Evolutionary conservation across 2,113 vertebrate genomes (phyloP).

Genomic region (Nesospiza acunhae): DNA sequence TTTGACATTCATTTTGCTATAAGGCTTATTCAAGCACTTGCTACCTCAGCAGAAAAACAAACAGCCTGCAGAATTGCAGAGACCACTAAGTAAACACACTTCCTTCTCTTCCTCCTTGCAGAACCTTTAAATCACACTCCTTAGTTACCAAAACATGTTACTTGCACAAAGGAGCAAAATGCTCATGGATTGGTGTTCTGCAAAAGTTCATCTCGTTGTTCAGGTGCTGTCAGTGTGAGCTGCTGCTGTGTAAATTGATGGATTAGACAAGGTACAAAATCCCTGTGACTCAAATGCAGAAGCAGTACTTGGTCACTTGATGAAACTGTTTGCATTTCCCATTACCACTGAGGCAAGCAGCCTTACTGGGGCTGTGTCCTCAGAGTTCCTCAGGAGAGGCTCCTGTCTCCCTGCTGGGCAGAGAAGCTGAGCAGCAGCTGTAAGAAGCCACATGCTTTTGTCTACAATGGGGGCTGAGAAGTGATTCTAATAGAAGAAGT

Average conservation of each 20-base stretch:
- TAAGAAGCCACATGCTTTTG: neutral
- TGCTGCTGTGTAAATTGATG: neutral
- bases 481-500: neutral
- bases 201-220: neutral
- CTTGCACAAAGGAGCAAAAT: neutral
- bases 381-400: neutral
- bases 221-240: neutral
- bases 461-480: neutral
- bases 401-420: neutral
- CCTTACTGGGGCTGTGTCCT: neutral
- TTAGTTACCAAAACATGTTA: constrained; percentile 11
- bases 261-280: neutral
- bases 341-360: neutral
- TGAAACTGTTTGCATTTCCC: neutral
- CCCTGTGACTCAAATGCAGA: neutral
- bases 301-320: neutral
- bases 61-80: constrained; percentile 6
- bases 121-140: constrained; percentile 12
- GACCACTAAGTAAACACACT: constrained; percentile 27
- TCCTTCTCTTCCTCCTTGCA: constrained; percentile 55
- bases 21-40: constrained; percentile 50
- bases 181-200: neutral
- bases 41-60: constrained; percentile 63
- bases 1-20: constrained; percentile 31
- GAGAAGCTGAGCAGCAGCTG: neutral